Conservation (phyloP, 2,888 invertebrate genomes). For the Ectemnius continuus region DNA sequence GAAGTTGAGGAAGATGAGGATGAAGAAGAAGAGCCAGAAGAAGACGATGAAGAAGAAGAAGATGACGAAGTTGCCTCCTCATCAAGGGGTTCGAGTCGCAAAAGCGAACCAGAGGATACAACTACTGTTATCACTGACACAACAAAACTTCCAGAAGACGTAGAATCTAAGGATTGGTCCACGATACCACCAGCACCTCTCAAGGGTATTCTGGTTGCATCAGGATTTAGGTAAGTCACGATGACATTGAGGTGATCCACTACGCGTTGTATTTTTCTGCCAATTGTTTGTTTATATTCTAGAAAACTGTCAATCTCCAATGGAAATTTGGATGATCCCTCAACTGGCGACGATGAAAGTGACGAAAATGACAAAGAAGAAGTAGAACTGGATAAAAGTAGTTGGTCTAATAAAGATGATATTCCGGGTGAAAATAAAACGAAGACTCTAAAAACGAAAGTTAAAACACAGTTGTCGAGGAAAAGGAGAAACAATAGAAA, state of each 20-base stretch:
- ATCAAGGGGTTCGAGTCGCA: constrained; percentile 32
- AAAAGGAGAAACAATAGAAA: constrained; percentile 70
- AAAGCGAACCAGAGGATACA: constrained; percentile 31
- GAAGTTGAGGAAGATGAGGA: constrained; percentile 61
- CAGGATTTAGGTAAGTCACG: constrained; percentile 78
- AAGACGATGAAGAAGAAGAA: constrained; percentile 60
- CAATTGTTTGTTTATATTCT: constrained; percentile 55
- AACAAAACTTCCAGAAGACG: constrained; percentile 37
- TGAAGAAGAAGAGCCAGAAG: constrained; percentile 61
- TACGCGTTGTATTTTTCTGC: neutral
- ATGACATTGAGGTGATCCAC: neutral
- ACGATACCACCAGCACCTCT: constrained; percentile 78
- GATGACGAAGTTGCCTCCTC: constrained; percentile 43
- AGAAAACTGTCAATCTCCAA: constrained; percentile 67
- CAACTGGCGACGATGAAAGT: constrained; percentile 57
- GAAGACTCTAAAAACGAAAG: constrained; percentile 34
- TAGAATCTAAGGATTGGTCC: constrained; percentile 52
- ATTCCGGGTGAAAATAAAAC: constrained; percentile 27
- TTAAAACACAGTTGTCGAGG: constrained; percentile 27
- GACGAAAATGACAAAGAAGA: constrained; percentile 53
- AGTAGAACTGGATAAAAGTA: constrained; percentile 49
- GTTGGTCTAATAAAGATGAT: constrained; percentile 47
- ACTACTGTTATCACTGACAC: constrained; percentile 18
- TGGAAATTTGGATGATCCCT: constrained; percentile 63
- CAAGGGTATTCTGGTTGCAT: constrained; percentile 81